These are phyloP conservation scores for Trichoplusia ni DNA, from an alignment of 1,140 invertebrate genomes.

Conservation along the genomic window DNA sequence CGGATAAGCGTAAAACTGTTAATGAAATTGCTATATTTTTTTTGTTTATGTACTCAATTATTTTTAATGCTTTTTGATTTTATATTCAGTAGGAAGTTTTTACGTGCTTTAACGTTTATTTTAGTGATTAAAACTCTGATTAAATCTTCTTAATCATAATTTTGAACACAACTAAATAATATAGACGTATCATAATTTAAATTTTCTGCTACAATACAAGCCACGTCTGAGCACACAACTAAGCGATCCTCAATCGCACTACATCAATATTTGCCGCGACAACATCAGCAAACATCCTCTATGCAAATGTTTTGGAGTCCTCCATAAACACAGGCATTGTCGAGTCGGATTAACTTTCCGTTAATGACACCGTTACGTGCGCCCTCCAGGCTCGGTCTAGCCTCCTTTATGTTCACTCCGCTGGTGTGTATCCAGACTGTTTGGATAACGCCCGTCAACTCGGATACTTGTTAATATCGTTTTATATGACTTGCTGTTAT, in stretches of 20 bases:
- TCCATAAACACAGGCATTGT: slow-evolving; percentile 47
- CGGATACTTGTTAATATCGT: background rate
- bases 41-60: too few relatives aligned
- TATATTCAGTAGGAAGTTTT: too few relatives aligned
- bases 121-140: too few relatives aligned
- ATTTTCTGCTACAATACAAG: background rate
- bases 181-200: too few relatives aligned
- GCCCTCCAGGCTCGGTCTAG: slow-evolving; percentile 10
- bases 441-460: slow-evolving; percentile 11
- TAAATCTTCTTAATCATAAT: too few relatives aligned
- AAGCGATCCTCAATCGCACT: slow-evolving; percentile 49
- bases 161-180: too few relatives aligned
- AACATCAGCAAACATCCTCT: slow-evolving; percentile 46
- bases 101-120: too few relatives aligned
- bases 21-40: too few relatives aligned
- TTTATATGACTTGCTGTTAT: background rate
- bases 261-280: slow-evolving; percentile 51
- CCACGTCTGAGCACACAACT: slow-evolving; percentile 16
- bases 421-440: slow-evolving; percentile 17
- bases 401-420: slow-evolving; percentile 16
- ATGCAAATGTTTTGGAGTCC: slow-evolving; percentile 47
- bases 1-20: background rate
- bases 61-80: too few relatives aligned
- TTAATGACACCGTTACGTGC: slow-evolving; percentile 46
- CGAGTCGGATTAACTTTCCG: slow-evolving; percentile 48